Evolutionary conservation across 2,888 invertebrate species (phyloP), one percentile per base, ranked within the genome.

Genomic region (Andrena chrysosceles): DNA sequence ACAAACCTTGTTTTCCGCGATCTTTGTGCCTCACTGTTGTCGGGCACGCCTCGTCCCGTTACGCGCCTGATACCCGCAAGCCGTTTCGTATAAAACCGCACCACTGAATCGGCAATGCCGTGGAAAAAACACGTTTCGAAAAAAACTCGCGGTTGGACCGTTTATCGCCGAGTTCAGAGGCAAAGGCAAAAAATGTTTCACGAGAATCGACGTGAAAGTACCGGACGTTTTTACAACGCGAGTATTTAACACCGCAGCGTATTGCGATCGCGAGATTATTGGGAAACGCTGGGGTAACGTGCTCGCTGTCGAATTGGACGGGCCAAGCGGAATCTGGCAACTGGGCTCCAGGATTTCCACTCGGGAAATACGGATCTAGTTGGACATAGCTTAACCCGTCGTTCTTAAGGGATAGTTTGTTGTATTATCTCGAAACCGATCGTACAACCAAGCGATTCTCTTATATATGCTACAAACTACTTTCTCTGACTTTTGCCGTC

Each of bases 221-320:
- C 42, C 42, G 42, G 42, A 42, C 42, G 23, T 13, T 56, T 56
- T 56, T 10, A 23, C 56, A 4, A 26, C 10, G 10, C 23, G 23
- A 56, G 56, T 60, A 59, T 59, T 68, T 42, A 69, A n/a, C 48
- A 31, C 26, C 31, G 48, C 49, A 29, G 23, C 52, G 13, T 10
- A n/a, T 16, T 20, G 56, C 31, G 10, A 67, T 75, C 59, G 23
- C 1, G 49, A 48, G 49, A 64, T 73, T 68, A 54, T 35, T 48
- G 23, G 20, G 23, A n/a, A 59, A 78, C 33, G 29, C 20, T 29
- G 49, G 13, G 48, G 42, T 33, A 31, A 71, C 71, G 66, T 78
- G 83, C 78, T 84, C 68, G 71, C 83, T 35, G 64, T 83, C 83
- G 83, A 83, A 75, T 83, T 35, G 68, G 72, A 71, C 78, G 33